Conservation (phyloP, 1,140 invertebrate genomes). For the Panulirus ornatus region DNA sequence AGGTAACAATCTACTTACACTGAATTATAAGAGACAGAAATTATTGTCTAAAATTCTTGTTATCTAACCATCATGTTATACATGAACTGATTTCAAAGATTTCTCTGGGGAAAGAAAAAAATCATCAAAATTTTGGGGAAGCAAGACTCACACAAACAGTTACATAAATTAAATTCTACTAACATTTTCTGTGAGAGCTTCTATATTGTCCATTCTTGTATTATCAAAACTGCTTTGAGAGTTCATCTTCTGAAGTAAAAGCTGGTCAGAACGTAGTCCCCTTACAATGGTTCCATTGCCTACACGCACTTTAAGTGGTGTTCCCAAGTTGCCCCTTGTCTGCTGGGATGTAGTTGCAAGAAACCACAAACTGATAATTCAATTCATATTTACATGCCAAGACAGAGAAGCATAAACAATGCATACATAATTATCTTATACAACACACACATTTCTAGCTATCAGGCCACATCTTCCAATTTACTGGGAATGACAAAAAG, state of each 20-base stretch:
- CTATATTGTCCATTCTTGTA: slow-evolving; percentile 1
- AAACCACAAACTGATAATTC: neutral
- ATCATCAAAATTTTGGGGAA: too few species aligned
- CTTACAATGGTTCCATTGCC: slow-evolving; percentile 38
- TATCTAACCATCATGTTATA: too few species aligned
- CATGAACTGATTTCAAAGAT: too few species aligned
- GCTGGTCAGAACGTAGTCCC: slow-evolving; percentile 30
- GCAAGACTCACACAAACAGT: too few species aligned
- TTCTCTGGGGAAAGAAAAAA: too few species aligned
- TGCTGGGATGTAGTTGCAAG: slow-evolving; percentile 13
- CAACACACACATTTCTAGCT: too few species aligned
- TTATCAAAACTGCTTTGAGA: neutral
- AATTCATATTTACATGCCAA: neutral
- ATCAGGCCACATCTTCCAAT: too few species aligned
- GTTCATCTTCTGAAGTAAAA: slow-evolving; percentile 38
- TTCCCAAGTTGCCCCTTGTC: slow-evolving; percentile 41
- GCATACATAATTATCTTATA: too few species aligned
- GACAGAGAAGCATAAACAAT: neutral
- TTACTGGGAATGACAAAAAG: too few species aligned
- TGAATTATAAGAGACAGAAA: too few species aligned
- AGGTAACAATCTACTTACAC: too few species aligned
- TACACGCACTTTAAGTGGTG: slow-evolving; percentile 34
- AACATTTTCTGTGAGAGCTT: slow-evolving; percentile 19
- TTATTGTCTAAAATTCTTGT: too few species aligned
- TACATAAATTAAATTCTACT: neutral